Base-by-base conservation (phyloP, 2,113 vertebrate species). In the Ploceus nigricollis region DNA sequence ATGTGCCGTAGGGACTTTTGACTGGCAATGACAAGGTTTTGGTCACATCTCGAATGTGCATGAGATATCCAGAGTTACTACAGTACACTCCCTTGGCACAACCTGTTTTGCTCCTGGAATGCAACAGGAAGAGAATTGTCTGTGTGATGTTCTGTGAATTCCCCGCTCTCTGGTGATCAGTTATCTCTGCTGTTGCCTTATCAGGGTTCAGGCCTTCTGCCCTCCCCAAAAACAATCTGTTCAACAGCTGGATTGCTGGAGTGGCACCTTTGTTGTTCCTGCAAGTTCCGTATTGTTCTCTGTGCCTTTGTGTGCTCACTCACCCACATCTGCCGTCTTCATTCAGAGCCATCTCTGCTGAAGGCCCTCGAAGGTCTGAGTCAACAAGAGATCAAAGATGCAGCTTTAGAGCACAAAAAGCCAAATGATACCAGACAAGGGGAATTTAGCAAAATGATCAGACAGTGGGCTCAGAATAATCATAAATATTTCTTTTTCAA, bases 151-250 rank as follows among this genome's bases (percentile, higher is more conserved):
- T 48, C 71, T 48, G 28, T 31, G 75, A 64, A n/a, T 47, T 31
- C 31, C 9, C 13, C 2, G 10, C 35, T n/a, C 44, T 54, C 51
- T 24, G 9, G 10, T 11, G 20, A 14, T 21, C 27, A 42, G 33
- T 47, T 63, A 10, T 9, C 27, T 70, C 13, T 58, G 24, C 56
- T 64, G 19, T 33, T 71, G 25, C 25, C 7, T 50, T 85, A 48
- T 0, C 45, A 35, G 23, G 7, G 11, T 42, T 50, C 56, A 51
- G 48, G 45, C 4, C 15, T 82, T 63, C 47, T 0, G 0, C 25
- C 22, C 16, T 83, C 58, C 58, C 44, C 54, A 24, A 39, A 53
- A 69, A 40, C 66, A 64, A 30, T 12, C 11, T 33, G 27, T 33
- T 60, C 15, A 30, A 3, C 28, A 51, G 12, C 11, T 70, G 51